Evolutionary conservation across 2,113 vertebrate genomes (phyloP).

Genomic region (Cyprinodon brontotheroides): DNA sequence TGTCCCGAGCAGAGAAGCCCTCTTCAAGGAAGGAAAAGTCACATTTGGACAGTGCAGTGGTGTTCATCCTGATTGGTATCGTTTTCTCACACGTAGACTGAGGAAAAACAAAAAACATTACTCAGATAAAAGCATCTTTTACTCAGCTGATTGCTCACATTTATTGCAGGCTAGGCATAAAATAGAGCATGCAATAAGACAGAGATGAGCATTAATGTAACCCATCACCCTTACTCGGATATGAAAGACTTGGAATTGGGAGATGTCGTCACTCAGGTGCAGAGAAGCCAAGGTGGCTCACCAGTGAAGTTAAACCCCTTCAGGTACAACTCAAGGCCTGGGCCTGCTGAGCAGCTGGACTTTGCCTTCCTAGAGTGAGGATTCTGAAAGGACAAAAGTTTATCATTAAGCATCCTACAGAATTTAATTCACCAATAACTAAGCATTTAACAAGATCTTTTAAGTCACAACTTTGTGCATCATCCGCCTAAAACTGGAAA

Average conservation of each 20-base stretch:
- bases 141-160: constrained; percentile 2
- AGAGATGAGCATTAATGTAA: not conserved
- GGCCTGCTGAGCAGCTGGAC: constrained; percentile 71
- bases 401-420: not conserved
- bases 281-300: constrained; percentile 72
- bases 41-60: constrained; percentile 79
- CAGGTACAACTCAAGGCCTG: constrained; percentile 78
- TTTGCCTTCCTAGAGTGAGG: constrained; percentile 60
- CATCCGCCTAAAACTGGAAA: not conserved
- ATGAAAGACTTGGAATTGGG: constrained; percentile 73
- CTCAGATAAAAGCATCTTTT: constrained; percentile 17
- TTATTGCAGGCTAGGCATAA: not conserved
- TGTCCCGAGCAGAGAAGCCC: constrained; percentile 93
- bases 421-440: not conserved
- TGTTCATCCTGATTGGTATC: constrained; percentile 79
- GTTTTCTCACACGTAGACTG: constrained; percentile 72
- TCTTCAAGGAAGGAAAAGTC: constrained; percentile 92
- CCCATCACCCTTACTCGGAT: constrained; percentile 72
- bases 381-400: constrained; percentile 56
- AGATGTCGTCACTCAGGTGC: constrained; percentile 62
- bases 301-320: constrained; percentile 81
- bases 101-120: not conserved
- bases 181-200: not conserved
- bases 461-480: no score
- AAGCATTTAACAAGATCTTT: not conserved